Percentiles rank a stretch among this genome's conserved stretches.
Evolutionary conservation across 1,140 invertebrate species (phyloP).

Genomic region (Dolichoris vasculosae): DNA sequence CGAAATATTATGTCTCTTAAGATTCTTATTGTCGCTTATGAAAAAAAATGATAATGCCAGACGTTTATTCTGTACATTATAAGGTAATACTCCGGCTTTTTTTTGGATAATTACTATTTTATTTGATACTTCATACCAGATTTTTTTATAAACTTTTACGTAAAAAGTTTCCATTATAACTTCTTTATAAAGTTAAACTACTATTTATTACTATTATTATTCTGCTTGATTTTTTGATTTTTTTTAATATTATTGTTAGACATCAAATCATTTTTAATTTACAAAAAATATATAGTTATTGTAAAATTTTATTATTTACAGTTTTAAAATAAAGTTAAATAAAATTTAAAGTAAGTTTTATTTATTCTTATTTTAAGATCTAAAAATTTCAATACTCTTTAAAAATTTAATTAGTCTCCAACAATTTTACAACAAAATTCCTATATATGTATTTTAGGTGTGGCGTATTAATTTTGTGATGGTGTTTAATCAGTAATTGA

Average conservation of each 20-base stretch:
- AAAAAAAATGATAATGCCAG: background rate
- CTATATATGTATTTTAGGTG: slow-evolving; percentile 55
- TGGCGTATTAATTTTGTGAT: slow-evolving; percentile 58
- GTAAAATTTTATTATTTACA: too few species aligned
- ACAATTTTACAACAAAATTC: background rate
- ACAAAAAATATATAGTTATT: too few species aligned
- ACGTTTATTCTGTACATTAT: background rate
- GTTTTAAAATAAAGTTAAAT: too few species aligned
- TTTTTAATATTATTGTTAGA: too few species aligned
- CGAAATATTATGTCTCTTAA: background rate
- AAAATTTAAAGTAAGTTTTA: too few species aligned
- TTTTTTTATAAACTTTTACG: background rate
- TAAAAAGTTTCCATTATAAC: too few species aligned
- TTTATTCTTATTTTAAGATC: background rate
- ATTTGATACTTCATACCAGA: background rate
- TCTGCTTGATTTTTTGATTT: too few species aligned
- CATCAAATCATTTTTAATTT: too few species aligned
- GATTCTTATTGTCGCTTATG: background rate
- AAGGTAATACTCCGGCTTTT: background rate
- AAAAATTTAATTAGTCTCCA: background rate
- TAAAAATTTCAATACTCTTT: background rate
- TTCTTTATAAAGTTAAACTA: too few species aligned
- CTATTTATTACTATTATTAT: too few species aligned
- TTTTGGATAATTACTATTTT: background rate
- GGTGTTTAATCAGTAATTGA: slow-evolving; percentile 61